Conservation (phyloP, 53 echinoderm and acorn worm genomes). For the Pentamera pediparva region DNA sequence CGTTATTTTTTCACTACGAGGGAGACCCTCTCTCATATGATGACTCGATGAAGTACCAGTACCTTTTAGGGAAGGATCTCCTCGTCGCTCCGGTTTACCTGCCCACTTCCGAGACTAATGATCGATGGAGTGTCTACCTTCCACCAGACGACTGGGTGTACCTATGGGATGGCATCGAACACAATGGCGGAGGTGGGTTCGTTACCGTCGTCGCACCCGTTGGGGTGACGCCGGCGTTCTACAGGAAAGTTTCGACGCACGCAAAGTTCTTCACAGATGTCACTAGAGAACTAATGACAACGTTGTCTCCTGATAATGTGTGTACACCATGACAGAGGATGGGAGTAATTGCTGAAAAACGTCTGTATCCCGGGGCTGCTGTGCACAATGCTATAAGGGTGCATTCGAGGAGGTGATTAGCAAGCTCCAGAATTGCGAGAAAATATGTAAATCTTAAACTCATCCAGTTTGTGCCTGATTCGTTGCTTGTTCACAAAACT, state of each 20-base stretch:
- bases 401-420: too few relatives aligned
- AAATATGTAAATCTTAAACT: too few relatives aligned
- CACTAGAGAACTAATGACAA: too few relatives aligned
- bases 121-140: constrained; percentile 73
- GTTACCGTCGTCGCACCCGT: constrained; percentile 61
- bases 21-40: constrained; percentile 54
- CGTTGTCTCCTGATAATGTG: too few relatives aligned
- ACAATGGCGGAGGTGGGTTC: constrained; percentile 29
- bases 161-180: constrained; percentile 61
- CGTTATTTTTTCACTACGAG: constrained; percentile 90
- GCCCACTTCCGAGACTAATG: constrained; percentile 25
- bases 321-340: too few relatives aligned
- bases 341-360: too few relatives aligned
- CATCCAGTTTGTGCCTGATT: too few relatives aligned
- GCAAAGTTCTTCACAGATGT: constrained; percentile 32
- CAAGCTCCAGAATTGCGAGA: too few relatives aligned
- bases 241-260: constrained; percentile 60
- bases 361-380: too few relatives aligned
- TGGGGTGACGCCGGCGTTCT: constrained; percentile 81
- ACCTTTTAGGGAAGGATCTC: constrained; percentile 77
- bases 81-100: constrained; percentile 80
- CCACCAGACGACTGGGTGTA: constrained; percentile 84
- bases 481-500: too few relatives aligned
- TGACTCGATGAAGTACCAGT: constrained; percentile 63
- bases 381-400: too few relatives aligned